These are phyloP conservation scores for Ectemnius continuus DNA, from an alignment of 2,888 invertebrate species.

Conservation along the genomic window DNA sequence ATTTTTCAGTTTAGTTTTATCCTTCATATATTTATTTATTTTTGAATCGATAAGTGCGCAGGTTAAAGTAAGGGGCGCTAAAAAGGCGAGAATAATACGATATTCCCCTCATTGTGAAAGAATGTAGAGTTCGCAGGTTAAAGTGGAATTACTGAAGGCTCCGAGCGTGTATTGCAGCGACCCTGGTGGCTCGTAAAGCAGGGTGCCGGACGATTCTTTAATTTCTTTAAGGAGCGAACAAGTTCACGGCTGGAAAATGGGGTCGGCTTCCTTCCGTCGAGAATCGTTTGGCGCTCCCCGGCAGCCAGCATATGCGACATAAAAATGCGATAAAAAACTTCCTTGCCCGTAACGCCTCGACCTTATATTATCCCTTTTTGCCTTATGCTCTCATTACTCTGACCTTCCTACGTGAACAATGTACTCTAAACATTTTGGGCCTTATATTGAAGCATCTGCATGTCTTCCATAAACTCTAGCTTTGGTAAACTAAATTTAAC, in stretches of 20 bases:
- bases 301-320: slow-evolving; percentile 68
- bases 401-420: slow-evolving; percentile 30
- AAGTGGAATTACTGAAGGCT: slow-evolving; percentile 67
- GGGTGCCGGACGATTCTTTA: slow-evolving; percentile 72
- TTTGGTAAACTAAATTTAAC: too few species aligned
- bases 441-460: slow-evolving; percentile 21
- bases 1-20: too few species aligned
- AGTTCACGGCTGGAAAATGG: slow-evolving; percentile 48
- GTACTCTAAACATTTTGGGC: slow-evolving; percentile 10
- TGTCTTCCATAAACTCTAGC: too few species aligned
- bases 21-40: too few species aligned
- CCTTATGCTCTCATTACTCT: slow-evolving; percentile 40
- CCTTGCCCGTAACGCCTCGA: slow-evolving; percentile 67
- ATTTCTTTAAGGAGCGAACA: slow-evolving; percentile 75
- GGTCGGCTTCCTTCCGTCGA: slow-evolving; percentile 44
- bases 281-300: slow-evolving; percentile 48
- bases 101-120: neutral
- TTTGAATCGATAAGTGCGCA: too few species aligned
- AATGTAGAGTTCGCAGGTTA: slow-evolving; percentile 12
- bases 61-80: too few species aligned
- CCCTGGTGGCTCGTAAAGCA: slow-evolving; percentile 64
- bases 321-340: slow-evolving; percentile 76
- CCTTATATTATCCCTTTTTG: slow-evolving; percentile 56
- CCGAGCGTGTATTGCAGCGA: slow-evolving; percentile 63
- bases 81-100: neutral